A percentile compares a stretch with the other conserved stretches of the same genome.
Evolutionary conservation across 2,797 vertebrate genomes (phyloP).

Genomic region (Pogoniulus pusillus): DNA sequence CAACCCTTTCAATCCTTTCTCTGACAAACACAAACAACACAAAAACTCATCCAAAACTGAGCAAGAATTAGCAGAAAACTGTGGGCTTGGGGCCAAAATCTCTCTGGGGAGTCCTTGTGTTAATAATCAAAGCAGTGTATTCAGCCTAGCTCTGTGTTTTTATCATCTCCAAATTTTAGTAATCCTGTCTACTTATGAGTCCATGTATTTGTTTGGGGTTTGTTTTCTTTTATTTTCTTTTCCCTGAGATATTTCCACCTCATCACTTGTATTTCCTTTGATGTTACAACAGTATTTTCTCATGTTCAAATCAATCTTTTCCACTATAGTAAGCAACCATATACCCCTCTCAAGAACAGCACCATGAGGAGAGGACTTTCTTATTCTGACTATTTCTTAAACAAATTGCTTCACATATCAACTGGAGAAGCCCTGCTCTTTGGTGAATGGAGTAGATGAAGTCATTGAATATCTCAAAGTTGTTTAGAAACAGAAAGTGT

Average conservation of each 20-base stretch:
- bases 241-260: not conserved
- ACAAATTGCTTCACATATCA: not conserved
- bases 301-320: not conserved
- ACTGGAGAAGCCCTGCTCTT: not conserved
- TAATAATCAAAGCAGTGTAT: not conserved
- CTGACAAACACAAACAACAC: not conserved
- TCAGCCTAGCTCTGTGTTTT: not conserved
- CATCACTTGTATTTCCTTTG: not conserved
- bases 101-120: not conserved
- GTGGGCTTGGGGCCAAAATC: not conserved
- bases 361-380: not conserved
- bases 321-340: not conserved
- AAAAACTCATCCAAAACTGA: not conserved
- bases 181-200: not conserved
- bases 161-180: not conserved
- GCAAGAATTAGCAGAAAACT: not conserved
- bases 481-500: not conserved
- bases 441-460: not conserved
- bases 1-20: not conserved
- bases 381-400: not conserved
- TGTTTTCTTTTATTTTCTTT: not conserved
- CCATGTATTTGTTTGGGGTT: not conserved
- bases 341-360: not conserved
- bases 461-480: not conserved
- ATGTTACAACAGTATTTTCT: not conserved